A percentile compares a stretch with the other conserved stretches of the same genome.
Conservation (phyloP, 2,113 vertebrate species). For the Oceanites oceanicus region DNA sequence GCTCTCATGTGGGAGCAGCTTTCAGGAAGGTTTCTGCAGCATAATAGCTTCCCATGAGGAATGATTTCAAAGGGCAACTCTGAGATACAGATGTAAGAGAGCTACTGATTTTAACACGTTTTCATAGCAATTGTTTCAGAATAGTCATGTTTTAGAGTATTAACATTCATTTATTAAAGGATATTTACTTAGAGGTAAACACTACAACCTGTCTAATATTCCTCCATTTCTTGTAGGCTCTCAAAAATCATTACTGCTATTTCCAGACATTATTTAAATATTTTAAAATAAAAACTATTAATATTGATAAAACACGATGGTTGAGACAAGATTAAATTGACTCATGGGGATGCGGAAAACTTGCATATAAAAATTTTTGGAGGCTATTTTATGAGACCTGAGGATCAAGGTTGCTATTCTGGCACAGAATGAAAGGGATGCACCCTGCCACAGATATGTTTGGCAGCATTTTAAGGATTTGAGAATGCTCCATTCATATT, state of each 20-base stretch:
- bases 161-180: not conserved
- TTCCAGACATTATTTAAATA: not conserved
- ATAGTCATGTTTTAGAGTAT: not conserved
- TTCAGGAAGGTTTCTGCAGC: slow-evolving; percentile 25
- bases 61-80: slow-evolving; percentile 15
- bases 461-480: slow-evolving; percentile 41
- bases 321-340: not conserved
- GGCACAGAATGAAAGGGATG: not conserved
- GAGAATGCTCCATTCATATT: slow-evolving; percentile 28
- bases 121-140: not conserved
- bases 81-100: not conserved
- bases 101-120: not conserved
- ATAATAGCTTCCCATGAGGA: slow-evolving; percentile 33
- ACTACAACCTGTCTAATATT: not conserved
- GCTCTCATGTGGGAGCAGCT: not conserved
- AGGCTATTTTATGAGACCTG: not conserved
- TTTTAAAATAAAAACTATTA: not conserved
- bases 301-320: accelerated
- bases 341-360: not conserved
- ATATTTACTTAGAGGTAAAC: not conserved
- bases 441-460: not conserved
- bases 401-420: not conserved
- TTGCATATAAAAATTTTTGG: not conserved
- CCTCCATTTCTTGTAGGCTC: not conserved
- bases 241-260: not conserved